Percentiles rank a stretch among this genome's conserved stretches.
These are phyloP conservation scores for Drosophila kepulauana DNA, from an alignment of 1,140 invertebrate species.

Conservation along the genomic window DNA sequence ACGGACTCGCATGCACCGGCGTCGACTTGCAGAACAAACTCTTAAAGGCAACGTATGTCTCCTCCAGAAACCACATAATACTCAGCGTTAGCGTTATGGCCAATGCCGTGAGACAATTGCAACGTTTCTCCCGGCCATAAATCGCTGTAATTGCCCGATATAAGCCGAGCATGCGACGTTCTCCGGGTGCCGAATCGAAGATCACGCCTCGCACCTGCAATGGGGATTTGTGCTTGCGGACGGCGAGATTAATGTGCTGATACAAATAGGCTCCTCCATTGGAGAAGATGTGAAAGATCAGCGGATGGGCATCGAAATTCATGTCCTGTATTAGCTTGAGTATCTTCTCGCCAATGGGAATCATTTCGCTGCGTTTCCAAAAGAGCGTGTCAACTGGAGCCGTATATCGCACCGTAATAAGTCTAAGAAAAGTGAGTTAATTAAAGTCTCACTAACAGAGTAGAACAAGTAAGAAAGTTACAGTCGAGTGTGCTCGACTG, in stretches of 20 bases:
- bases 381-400: slow-evolving; percentile 89
- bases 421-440: slow-evolving; percentile 85
- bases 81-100: slow-evolving; percentile 87
- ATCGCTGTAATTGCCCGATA: slow-evolving; percentile 88
- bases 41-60: slow-evolving; percentile 80
- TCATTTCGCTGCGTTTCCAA: slow-evolving; percentile 87
- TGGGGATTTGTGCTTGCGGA: slow-evolving; percentile 85
- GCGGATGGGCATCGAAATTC: slow-evolving; percentile 89
- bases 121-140: slow-evolving; percentile 86
- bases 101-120: slow-evolving; percentile 86
- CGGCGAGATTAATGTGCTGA: slow-evolving; percentile 88
- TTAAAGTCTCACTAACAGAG: not conserved
- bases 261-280: slow-evolving; percentile 91
- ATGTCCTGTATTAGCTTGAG: slow-evolving; percentile 89
- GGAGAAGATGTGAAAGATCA: slow-evolving; percentile 93
- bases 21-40: slow-evolving; percentile 74
- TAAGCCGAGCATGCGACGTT: slow-evolving; percentile 86
- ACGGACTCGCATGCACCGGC: slow-evolving; percentile 84
- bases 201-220: slow-evolving; percentile 90
- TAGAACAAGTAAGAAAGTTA: too few species aligned
- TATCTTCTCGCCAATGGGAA: slow-evolving; percentile 88
- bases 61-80: slow-evolving; percentile 87
- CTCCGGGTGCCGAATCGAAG: slow-evolving; percentile 91
- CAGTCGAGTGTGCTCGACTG: too few species aligned
- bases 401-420: slow-evolving; percentile 91